Base-by-base conservation (phyloP, 1,140 invertebrate genomes). In the Drosophila varians region DNA sequence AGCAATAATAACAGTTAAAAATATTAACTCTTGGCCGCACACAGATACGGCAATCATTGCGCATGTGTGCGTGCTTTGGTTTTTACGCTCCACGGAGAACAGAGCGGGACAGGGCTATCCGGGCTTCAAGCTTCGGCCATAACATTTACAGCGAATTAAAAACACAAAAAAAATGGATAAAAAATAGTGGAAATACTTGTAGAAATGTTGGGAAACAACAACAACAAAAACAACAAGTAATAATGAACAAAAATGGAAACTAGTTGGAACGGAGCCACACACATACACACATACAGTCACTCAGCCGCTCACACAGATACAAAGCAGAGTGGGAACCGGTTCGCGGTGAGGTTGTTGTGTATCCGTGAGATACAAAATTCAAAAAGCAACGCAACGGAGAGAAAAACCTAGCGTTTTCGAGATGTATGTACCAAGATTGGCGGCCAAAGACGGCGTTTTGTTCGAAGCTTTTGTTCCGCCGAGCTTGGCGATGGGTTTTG, bases 241-340 rank as follows among this genome's bases (percentile, higher is more conserved):
- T 76, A 84, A 86, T 86, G 80, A 84, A 84, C 80, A 80, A 86
- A 84, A 74, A 74, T 74, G 71, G 71, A 66, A 74, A 74, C 72
- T 74, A 74, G 72, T 74, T 74, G 69, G 57, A 55, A 74, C 57
- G 42, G 38, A 48, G 23, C 72, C 36, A 31, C 28, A 31, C 28
- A 56, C 73, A 62, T 74, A 74, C 76, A 58, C 34, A 12, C 34
- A 36, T 3, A 62, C 56, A 66, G n/a, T n/a, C 45, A 49, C 21
- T 70, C 56, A 79, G 80, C 54, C 49, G 31, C 58, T 26, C 53
- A 68, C 45, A 54, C 52, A 66, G n/a, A 4, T n/a, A 34, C 14
- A 66, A 25, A 58, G 61, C 42, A 48, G 38, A 42, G 36, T 64
- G 25, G 43, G 55, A 86, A 87, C 80, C 80, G 80, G 80, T 86